Base-by-base conservation (phyloP, 1,140 invertebrate genomes). In the Brachionus rubens region DNA sequence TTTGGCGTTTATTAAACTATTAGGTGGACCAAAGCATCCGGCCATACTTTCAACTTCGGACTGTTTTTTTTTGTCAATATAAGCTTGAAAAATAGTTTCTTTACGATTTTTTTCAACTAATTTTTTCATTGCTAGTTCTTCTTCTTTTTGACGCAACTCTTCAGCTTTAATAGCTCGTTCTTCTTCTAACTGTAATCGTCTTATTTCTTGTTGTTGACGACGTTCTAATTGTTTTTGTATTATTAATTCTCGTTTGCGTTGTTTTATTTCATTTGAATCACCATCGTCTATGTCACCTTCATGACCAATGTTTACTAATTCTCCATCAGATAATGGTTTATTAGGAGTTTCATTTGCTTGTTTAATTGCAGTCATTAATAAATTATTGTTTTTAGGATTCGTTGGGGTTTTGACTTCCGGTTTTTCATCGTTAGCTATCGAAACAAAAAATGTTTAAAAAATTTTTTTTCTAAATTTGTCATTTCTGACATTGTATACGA, bases 11-110 rank as follows among this genome's bases (percentile, higher is more conserved):
- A 72, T 10, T 16, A 72, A 36, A 65, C 46, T 72, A 21, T 72
- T 48, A 9, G 50, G 46, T 3, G 30, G 30, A 12, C 68, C 68
- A 41, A 72, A 72, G 26, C 50, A 48, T 12, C 46, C 46, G 7
- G 50, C 26, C 30, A 50, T 36, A 19, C 68, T 72, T 21, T 72
- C 68, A 6, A 33, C 19, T 54, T 72, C 68, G 14, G 36, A 41
- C 41, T 72, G 68, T 16, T 72, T 72, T 50, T 72, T 72, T 40
- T 72, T 72, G 28, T 72, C 68, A 40, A 72, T 72, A 26, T 72
- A 72, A 36, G 68, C 68, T 33, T 72, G 68, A 21, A 72, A 72
- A 12, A 72, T 72, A 14, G 68, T 72, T n/a, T 72, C 68, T 54
- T 72, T 72, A 16, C 68, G 68, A 46, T n/a, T 48, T 41, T 72